phyloP scores from a whole-genome alignment of 1,140 invertebrate species.

The Brachionus rotundiformis region DNA sequence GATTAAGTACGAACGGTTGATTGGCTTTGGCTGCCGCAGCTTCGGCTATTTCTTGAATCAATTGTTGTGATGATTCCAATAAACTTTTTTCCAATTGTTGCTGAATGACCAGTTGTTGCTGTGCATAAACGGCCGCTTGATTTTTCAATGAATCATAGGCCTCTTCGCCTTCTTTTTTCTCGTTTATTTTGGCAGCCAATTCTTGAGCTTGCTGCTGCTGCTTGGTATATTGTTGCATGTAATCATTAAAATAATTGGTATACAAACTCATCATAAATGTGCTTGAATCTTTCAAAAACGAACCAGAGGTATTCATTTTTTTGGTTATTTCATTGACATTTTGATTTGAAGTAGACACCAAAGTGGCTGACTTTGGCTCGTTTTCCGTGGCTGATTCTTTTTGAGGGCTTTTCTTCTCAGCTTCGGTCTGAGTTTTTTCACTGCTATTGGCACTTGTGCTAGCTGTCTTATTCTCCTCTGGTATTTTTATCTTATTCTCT shows the following conservation, averaged over 20 bases:
- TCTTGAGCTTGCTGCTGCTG: constrained; percentile 37
- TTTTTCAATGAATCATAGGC: constrained; percentile 27
- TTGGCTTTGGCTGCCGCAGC: not conserved
- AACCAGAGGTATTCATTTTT: constrained; percentile 18
- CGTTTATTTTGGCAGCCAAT: not conserved
- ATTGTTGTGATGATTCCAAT: not conserved
- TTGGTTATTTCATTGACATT: constrained; percentile 38
- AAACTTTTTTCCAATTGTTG: constrained; percentile 49
- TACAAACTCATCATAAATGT: constrained; percentile 35
- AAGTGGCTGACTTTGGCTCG: not conserved
- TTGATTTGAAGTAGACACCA: not conserved
- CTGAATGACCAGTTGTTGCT: constrained; percentile 44
- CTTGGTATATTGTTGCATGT: constrained; percentile 44
- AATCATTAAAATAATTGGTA: constrained; percentile 47
- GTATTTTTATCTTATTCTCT: constrained; percentile 1
- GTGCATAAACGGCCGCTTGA: constrained; percentile 25
- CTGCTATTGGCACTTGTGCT: not conserved
- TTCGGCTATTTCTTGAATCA: constrained; percentile 50
- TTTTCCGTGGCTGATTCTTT: not conserved
- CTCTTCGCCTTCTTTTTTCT: not conserved
- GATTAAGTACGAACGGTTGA: constrained; percentile 45
- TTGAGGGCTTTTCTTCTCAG: constrained; percentile 12
- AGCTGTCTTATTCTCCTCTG: not conserved
- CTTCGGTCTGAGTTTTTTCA: not conserved
- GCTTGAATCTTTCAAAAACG: constrained; percentile 41